These are phyloP conservation scores for Rhynchonycteris naso DNA, from an alignment of 2,797 vertebrate genomes.

Conservation along the genomic window DNA sequence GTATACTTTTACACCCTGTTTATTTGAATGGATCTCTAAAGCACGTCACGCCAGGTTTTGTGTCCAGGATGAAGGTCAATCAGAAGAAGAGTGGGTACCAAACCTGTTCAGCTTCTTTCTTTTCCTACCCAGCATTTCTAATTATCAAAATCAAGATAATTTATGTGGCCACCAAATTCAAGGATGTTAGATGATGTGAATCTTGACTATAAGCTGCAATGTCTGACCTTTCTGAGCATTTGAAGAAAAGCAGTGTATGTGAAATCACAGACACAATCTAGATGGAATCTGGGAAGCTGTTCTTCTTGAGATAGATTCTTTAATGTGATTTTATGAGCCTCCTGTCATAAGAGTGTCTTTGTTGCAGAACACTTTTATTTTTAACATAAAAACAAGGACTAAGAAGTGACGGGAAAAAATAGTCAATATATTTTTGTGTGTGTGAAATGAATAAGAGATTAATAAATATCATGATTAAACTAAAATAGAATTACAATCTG, in stretches of 20 bases:
- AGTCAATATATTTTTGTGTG: not conserved
- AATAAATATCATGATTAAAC: not conserved
- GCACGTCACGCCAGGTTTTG: not conserved
- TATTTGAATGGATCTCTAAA: not conserved
- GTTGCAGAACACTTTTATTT: not conserved
- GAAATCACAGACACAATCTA: not conserved
- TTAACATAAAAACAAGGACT: not conserved
- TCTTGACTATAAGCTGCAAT: not conserved
- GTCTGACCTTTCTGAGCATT: not conserved
- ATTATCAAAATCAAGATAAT: not conserved
- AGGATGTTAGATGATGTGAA: not conserved
- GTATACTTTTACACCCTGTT: not conserved
- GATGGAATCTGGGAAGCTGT: not conserved
- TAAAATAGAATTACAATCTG: conserved; percentile 43
- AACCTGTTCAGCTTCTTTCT: not conserved
- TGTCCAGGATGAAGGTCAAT: not conserved
- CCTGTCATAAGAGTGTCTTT: not conserved
- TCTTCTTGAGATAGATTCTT: not conserved
- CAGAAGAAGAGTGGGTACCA: not conserved
- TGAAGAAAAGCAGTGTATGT: not conserved
- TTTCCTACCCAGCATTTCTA: not conserved
- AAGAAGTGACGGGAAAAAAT: not conserved
- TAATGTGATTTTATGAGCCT: not conserved
- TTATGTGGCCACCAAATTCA: not conserved
- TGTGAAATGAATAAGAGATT: conserved; percentile 13